Conservation (phyloP, 2,888 invertebrate genomes). For the Ophioninae sp. region DNA sequence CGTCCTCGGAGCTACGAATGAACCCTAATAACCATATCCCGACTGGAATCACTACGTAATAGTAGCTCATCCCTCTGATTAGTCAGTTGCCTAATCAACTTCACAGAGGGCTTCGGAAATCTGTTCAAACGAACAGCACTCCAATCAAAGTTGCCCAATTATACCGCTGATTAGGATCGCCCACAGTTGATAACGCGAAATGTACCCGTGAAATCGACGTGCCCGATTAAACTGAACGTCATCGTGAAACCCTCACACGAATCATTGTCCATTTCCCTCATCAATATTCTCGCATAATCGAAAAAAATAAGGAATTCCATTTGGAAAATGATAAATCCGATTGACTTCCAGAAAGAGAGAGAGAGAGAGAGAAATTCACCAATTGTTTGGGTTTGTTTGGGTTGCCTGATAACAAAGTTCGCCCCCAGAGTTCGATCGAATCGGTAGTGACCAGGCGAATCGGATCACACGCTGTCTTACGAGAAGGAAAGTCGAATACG, state of each 20-base stretch:
- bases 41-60: too few relatives aligned
- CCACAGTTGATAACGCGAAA: constrained; percentile 4
- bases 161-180: constrained; percentile 39
- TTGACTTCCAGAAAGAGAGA: background rate
- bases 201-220: background rate
- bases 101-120: background rate
- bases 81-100: background rate
- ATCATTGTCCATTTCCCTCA: too few relatives aligned
- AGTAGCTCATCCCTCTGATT: background rate
- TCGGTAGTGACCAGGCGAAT: constrained; percentile 44
- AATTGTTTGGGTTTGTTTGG: constrained; percentile 51
- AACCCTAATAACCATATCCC: too few relatives aligned
- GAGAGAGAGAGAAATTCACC: constrained; percentile 14
- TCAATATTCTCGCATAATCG: too few relatives aligned
- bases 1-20: too few relatives aligned
- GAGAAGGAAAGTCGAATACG: too few relatives aligned
- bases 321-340: too few relatives aligned
- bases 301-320: too few relatives aligned
- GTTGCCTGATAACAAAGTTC: constrained; percentile 49
- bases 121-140: background rate
- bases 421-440: constrained; percentile 18
- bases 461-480: constrained; percentile 36
- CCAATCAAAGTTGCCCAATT: constrained; percentile 45
- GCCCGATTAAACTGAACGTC: background rate
- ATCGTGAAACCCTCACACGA: background rate